A percentile compares a stretch with the other conserved stretches of the same genome.
Conservation (phyloP, 1,140 invertebrate genomes). For the Lucilia sericata region DNA sequence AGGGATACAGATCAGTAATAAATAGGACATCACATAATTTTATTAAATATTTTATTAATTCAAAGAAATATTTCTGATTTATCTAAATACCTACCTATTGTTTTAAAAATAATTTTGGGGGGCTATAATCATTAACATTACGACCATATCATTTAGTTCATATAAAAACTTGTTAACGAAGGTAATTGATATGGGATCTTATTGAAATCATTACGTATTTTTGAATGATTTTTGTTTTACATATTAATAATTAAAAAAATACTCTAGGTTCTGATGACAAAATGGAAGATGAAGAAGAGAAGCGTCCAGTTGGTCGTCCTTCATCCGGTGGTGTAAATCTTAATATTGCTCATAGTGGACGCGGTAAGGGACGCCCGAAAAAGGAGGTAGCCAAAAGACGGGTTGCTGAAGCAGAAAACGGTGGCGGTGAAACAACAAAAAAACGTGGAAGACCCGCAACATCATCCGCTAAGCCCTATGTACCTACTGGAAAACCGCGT, state of each 20-base stretch:
- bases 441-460: conserved; percentile 57
- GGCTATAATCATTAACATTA: too few relatives aligned
- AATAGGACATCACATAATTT: too few relatives aligned
- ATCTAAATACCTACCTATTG: too few relatives aligned
- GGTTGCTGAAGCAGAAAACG: conserved; percentile 38
- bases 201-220: too few relatives aligned
- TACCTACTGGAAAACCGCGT: conserved; percentile 53
- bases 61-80: too few relatives aligned
- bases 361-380: conserved; percentile 59
- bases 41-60: too few relatives aligned
- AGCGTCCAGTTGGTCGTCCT: conserved; percentile 56
- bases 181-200: too few relatives aligned
- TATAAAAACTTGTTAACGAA: too few relatives aligned
- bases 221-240: too few relatives aligned
- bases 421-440: conserved; percentile 49
- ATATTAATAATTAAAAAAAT: background rate
- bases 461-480: background rate
- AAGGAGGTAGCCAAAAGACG: conserved; percentile 46
- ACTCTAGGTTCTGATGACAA: conserved; percentile 45
- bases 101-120: too few relatives aligned
- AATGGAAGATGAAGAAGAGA: conserved; percentile 40
- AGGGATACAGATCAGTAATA: too few relatives aligned
- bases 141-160: too few relatives aligned
- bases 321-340: conserved; percentile 57
- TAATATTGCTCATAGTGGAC: conserved; percentile 58